phyloP scores from a whole-genome alignment of 2,113 vertebrate species.

The Ifrita kowaldi region DNA sequence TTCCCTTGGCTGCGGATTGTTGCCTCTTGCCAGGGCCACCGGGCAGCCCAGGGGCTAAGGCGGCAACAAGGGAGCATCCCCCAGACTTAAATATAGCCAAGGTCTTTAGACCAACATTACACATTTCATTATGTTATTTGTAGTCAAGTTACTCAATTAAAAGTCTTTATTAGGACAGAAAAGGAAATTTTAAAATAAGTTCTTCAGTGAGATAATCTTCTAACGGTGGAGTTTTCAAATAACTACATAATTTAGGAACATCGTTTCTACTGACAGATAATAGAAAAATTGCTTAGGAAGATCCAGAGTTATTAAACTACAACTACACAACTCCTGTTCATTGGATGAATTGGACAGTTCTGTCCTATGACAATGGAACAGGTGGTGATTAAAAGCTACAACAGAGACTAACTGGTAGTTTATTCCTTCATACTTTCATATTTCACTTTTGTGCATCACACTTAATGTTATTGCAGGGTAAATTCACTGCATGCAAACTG shows the following conservation, averaged over 20 bases:
- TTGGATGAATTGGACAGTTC: neutral
- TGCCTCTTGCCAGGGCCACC: too few relatives aligned
- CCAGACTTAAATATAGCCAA: neutral
- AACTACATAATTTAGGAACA: neutral
- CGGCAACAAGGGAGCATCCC: neutral
- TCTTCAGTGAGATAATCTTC: neutral
- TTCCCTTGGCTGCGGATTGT: too few relatives aligned
- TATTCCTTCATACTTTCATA: neutral
- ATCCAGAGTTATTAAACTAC: neutral
- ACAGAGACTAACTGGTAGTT: neutral
- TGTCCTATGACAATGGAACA: neutral
- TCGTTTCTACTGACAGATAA: neutral
- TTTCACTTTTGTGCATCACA: neutral
- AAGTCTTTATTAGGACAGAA: neutral
- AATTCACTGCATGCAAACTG: neutral
- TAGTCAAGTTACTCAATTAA: neutral
- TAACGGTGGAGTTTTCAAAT: neutral
- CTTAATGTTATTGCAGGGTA: neutral
- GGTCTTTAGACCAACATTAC: neutral
- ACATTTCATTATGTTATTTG: neutral
- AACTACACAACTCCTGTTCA: neutral
- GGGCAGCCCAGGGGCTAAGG: too few relatives aligned
- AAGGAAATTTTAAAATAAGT: neutral
- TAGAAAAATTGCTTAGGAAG: neutral
- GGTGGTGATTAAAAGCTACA: neutral